Evolutionary conservation across 1,140 invertebrate genomes (phyloP).

Genomic region (Dinoponera quadriceps): DNA sequence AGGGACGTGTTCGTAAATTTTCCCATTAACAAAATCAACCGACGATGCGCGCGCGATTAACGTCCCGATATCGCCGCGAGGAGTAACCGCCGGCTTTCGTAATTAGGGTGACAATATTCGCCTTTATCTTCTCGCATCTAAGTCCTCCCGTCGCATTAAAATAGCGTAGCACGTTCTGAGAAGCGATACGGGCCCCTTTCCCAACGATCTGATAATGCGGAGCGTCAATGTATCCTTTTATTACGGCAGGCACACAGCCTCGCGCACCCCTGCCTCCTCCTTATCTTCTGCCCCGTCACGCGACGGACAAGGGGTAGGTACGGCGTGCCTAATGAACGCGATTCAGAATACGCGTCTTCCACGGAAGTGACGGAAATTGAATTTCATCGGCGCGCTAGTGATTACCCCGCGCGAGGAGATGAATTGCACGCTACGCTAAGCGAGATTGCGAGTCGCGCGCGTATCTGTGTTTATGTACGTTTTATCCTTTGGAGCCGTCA

Average conservation of each 20-base stretch:
- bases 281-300: slow-evolving; percentile 52
- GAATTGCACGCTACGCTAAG: slow-evolving; percentile 57
- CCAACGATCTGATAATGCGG: slow-evolving; percentile 54
- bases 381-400: slow-evolving; percentile 65
- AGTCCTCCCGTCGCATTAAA: slow-evolving; percentile 21
- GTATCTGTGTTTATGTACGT: slow-evolving; percentile 63
- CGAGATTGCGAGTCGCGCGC: slow-evolving; percentile 50
- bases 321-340: slow-evolving; percentile 70
- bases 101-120: slow-evolving; percentile 39
- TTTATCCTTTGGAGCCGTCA: slow-evolving; percentile 52
- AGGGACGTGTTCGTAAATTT: not conserved
- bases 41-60: too few relatives aligned
- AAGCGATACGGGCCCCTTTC: slow-evolving; percentile 37
- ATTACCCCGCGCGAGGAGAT: slow-evolving; percentile 58
- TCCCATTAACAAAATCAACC: too few relatives aligned
- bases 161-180: slow-evolving; percentile 36
- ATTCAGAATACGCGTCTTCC: slow-evolving; percentile 65
- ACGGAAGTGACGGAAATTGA: slow-evolving; percentile 69
- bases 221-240: slow-evolving; percentile 62
- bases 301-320: slow-evolving; percentile 40
- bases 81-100: slow-evolving; percentile 2
- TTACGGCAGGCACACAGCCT: slow-evolving; percentile 54
- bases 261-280: slow-evolving; percentile 42
- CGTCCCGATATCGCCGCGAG: not conserved
- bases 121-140: slow-evolving; percentile 51